Evolutionary conservation across 1,140 invertebrate species (phyloP).

Genomic region (Acromyrmex echinatior): DNA sequence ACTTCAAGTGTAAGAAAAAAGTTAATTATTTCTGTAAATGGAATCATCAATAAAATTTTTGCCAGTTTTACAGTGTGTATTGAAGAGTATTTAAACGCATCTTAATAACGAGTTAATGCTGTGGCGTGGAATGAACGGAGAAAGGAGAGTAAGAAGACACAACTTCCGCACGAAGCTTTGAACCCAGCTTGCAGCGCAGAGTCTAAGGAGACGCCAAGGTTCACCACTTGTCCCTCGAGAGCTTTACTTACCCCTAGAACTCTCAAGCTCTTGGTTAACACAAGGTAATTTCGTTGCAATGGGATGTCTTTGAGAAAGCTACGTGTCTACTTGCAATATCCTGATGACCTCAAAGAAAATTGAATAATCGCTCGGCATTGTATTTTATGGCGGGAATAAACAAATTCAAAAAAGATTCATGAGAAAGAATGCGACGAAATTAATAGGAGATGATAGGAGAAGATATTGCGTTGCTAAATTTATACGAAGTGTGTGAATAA

Average conservation of each 20-base stretch:
- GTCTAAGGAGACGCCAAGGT: slow-evolving; percentile 76
- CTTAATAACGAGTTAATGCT: slow-evolving; percentile 44
- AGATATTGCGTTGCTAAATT: neutral
- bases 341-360: slow-evolving; percentile 53
- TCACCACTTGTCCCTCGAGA: slow-evolving; percentile 77
- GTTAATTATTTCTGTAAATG: neutral
- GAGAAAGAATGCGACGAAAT: neutral
- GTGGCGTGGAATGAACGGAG: neutral
- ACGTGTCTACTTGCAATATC: slow-evolving; percentile 33
- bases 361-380: slow-evolving; percentile 30
- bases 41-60: neutral
- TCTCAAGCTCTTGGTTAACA: slow-evolving; percentile 71
- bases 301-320: slow-evolving; percentile 48
- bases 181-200: slow-evolving; percentile 62
- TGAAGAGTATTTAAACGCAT: slow-evolving; percentile 10
- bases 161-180: slow-evolving; percentile 66
- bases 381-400: neutral
- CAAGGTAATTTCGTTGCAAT: slow-evolving; percentile 69
- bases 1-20: neutral
- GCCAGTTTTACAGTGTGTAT: neutral
- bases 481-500: neutral
- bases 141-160: slow-evolving; percentile 2
- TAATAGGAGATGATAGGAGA: no score
- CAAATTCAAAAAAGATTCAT: slow-evolving; percentile 3
- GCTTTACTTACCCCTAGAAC: slow-evolving; percentile 74